Evolutionary conservation across 2,113 vertebrate genomes (phyloP), one percentile per base, ranked within the genome.

Genomic region (Ivindomyrus marchei): DNA sequence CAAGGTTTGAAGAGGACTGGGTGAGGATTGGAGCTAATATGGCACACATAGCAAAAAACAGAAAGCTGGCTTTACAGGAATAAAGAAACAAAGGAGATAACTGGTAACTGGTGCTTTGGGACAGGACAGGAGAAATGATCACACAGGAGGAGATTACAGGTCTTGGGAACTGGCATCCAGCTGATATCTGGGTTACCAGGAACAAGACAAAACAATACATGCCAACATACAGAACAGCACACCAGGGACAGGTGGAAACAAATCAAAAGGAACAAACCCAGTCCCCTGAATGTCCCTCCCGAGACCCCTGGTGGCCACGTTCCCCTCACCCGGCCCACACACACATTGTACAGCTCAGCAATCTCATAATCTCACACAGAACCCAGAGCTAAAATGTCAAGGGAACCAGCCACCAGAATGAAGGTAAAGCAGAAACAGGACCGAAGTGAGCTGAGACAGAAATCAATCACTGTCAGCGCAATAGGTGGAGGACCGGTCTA

Each of bases 391-490:
- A 56, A 87, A 36, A 87, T 56, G 47, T 87, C 49, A 87, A 39
- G 47, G 85, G 13, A 39, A 87, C 27, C 50, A 47, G 85, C 5
- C 85, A 45, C 83, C 39, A n/a, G 21, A 45, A 85, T 9, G 83
- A 47, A 24, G 17, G 80, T 21, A 47, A 47, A 9, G 17, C 21
- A 42, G 77, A 84, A 47, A 47, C 83, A 85, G 24, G 42, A 45
- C 6, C 5, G 4, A 46, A n/a, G 27, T 17, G 8, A 39, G 5
- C 36, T 0, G 19, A 45, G n/a, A 62, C 56, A 88, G 49, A 62
- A 66, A 62, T 85, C 83, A 85, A 85, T 85, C 83, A 45, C 56
- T 46, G 87, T 88, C 87, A 88, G 36, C 13, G 6, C 15, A 46
- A 46, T 39, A 45, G 87, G 21, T 7, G 11, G 36, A 45, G 56